Evolutionary conservation across 2,888 invertebrate species (phyloP).

Genomic region (Sminthurinus aureus): DNA sequence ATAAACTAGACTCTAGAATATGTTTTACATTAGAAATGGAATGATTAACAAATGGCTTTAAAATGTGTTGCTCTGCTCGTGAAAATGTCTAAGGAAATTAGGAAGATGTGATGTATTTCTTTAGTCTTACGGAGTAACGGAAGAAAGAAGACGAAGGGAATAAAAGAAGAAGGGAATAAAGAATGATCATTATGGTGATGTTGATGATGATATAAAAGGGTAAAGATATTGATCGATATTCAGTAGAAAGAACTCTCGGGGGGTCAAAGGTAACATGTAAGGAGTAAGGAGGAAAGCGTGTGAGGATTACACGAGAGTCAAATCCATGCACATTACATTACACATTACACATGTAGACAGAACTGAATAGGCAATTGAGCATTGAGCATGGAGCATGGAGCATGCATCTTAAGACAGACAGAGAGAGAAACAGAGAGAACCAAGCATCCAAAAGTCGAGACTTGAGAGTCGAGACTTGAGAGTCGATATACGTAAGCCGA

Average conservation of each 20-base stretch:
- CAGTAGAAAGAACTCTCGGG: conserved; percentile 8
- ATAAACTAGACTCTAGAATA: too few species aligned
- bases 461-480: not conserved
- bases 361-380: not conserved
- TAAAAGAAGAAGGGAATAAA: not conserved
- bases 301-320: conserved; percentile 3
- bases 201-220: conserved; percentile 16
- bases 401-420: not conserved
- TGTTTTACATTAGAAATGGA: too few species aligned
- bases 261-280: conserved; percentile 25
- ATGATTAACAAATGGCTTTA: too few species aligned
- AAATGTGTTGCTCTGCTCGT: too few species aligned
- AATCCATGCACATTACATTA: not conserved
- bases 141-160: not conserved
- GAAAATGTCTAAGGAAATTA: not conserved
- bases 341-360: not conserved
- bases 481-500: not conserved
- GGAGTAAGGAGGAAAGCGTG: conserved; percentile 8
- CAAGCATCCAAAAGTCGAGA: too few species aligned
- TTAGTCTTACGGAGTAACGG: too few species aligned
- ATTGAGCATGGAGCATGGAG: too few species aligned
- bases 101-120: not conserved
- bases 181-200: conserved; percentile 5
- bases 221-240: conserved; percentile 26
- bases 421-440: not conserved